phyloP scores from a whole-genome alignment of 2,888 invertebrate species.

The Rhimphoctona megacephalus region DNA sequence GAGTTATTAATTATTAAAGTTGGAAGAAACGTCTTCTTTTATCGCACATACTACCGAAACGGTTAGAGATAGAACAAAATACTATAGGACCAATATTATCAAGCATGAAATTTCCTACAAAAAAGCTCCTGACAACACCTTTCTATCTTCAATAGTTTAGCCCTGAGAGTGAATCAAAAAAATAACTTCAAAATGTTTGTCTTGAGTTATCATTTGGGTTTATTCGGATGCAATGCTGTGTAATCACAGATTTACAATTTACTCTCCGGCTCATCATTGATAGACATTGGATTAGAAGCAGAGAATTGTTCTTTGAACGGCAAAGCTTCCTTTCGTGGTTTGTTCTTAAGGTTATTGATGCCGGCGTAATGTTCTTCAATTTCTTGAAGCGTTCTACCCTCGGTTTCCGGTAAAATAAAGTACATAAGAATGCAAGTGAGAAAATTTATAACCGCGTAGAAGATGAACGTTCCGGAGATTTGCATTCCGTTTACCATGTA shows the following conservation, averaged over 20 bases:
- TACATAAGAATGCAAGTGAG: constrained; percentile 89
- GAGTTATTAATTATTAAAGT: background rate
- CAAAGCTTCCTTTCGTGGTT: constrained; percentile 76
- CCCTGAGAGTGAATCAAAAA: background rate
- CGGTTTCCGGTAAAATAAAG: constrained; percentile 92
- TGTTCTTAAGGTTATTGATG: constrained; percentile 83
- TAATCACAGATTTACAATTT: constrained; percentile 73
- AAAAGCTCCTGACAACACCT: background rate
- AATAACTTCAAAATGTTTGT: no score
- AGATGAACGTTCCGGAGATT: constrained; percentile 90
- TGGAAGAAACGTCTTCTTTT: background rate
- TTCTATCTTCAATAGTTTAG: background rate
- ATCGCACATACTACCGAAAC: background rate
- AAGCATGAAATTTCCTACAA: background rate
- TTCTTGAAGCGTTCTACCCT: constrained; percentile 90
- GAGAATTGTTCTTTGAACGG: constrained; percentile 82
- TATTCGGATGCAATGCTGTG: background rate
- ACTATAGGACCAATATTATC: background rate
- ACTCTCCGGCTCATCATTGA: constrained; percentile 79
- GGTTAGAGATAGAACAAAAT: background rate
- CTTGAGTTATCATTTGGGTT: no score
- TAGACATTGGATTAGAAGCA: constrained; percentile 79
- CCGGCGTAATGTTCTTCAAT: constrained; percentile 90
- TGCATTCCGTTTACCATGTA: constrained; percentile 88
- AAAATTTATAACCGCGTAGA: constrained; percentile 89